phyloP scores from a whole-genome alignment of 2,888 invertebrate genomes.

The Drosophila gaucha region DNA sequence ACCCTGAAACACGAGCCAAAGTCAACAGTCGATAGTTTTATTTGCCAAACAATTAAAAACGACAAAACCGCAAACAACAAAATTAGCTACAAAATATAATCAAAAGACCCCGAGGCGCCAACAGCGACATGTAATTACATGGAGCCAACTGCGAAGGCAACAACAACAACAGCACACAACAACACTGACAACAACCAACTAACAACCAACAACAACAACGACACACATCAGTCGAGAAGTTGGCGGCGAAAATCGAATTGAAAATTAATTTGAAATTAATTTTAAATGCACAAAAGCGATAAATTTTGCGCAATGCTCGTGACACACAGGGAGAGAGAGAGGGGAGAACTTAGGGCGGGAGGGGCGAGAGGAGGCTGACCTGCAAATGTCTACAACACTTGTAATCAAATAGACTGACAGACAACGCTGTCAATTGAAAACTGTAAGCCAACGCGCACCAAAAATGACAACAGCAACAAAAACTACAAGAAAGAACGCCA shows the following conservation, averaged over 20 bases:
- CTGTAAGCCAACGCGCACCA: conserved; percentile 15
- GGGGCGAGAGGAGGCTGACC: conserved; percentile 22
- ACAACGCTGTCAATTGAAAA: conserved; percentile 53
- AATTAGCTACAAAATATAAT: conserved; percentile 75
- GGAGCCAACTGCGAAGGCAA: conserved; percentile 39
- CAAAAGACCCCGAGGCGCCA: conserved; percentile 71
- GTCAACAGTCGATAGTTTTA: conserved; percentile 44
- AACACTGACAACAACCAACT: conserved; percentile 13
- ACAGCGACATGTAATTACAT: conserved; percentile 65
- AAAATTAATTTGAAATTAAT: conserved; percentile 79
- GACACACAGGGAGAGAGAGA: conserved; percentile 23
- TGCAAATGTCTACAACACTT: conserved; percentile 56
- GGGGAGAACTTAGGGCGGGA: no score
- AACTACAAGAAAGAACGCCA: not conserved
- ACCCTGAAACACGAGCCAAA: conserved; percentile 6
- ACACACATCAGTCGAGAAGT: conserved; percentile 30
- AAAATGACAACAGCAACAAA: conserved; percentile 10
- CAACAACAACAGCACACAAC: conserved; percentile 29
- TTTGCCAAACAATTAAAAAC: conserved; percentile 45
- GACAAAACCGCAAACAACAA: conserved; percentile 61
- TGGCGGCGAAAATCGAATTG: conserved; percentile 64
- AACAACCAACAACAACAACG: conserved; percentile 17
- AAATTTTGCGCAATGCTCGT: conserved; percentile 65
- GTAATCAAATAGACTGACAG: conserved; percentile 61
- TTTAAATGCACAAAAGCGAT: conserved; percentile 72